Evolutionary conservation across 1,140 invertebrate genomes (phyloP), one percentile per base, ranked within the genome.

Genomic region (Zaprionus lachaisei): DNA sequence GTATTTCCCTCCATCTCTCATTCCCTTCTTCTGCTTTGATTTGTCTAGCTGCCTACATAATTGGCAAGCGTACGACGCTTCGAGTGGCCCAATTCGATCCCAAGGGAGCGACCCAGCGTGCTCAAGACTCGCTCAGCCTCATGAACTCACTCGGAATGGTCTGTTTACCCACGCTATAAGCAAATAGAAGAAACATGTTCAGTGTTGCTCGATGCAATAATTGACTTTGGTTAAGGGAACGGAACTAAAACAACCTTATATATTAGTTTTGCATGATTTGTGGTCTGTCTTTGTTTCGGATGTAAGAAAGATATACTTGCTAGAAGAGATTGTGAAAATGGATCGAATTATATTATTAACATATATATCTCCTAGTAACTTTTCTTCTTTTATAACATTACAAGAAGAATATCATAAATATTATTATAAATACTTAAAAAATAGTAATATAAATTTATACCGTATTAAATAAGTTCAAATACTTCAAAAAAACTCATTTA

Each of bases 11-110:
- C 66, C 76, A 41, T 54, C 58, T 47, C 41, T 7, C 6, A 0
- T 31, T 9, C 41, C 17, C 41, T 3, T 0, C 14, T 14, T 9
- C n/a, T 47, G n/a, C 41, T 76, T 76, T 67, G 74, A 66, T 67
- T 72, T 54, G 60, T 71, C 67, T 72, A 79, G 72, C 58, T 63
- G 54, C 60, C 68, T 60, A 73, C 54, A 67, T 79, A 79, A 79
- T 79, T 79, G 73, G 73, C 67, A 57, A 38, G 44, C 68, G 67
- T 70, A 51, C 63, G 38, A 37, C 60, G 54, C 17, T 64, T 57
- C 38, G 62, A 77, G 69, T 62, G 58, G 41, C 57, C 38, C 28
- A 51, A 41, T 22, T 26, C 38, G 28, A 38, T 76, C 61, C 69
- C 73, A 60, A 38, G 73, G 44, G 73, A 75, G 14, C 24, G 17